Evolutionary conservation across 2,113 vertebrate species (phyloP).

Genomic region (Drymodes brunneopygia): DNA sequence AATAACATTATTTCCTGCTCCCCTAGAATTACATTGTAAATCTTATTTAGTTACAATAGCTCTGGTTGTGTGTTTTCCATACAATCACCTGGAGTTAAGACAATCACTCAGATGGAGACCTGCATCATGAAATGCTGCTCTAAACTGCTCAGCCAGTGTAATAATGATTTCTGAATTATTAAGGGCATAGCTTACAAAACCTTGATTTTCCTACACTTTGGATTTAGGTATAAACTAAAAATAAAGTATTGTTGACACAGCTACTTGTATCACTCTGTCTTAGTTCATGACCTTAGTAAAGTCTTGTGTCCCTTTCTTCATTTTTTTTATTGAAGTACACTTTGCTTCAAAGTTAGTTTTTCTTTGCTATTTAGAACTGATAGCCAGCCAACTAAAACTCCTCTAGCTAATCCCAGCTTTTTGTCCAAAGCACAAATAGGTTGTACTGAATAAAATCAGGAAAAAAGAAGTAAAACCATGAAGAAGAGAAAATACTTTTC

Average conservation of each 20-base stretch:
- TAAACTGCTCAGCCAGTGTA: neutral
- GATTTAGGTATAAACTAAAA: neutral
- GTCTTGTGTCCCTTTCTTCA: neutral
- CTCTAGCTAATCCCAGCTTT: neutral
- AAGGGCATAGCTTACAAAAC: neutral
- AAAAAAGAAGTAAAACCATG: neutral
- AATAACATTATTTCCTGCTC: neutral
- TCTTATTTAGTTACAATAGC: neutral
- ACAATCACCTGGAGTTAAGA: neutral
- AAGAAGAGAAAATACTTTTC: neutral
- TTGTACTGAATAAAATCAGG: neutral
- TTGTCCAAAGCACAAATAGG: neutral
- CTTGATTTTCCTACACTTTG: neutral
- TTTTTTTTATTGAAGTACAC: neutral
- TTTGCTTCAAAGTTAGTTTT: neutral
- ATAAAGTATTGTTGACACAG: neutral
- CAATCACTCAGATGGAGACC: neutral
- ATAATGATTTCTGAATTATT: neutral
- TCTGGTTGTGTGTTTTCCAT: neutral
- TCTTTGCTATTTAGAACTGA: neutral
- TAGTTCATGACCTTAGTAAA: neutral
- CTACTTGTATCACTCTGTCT: neutral
- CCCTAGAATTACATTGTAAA: neutral
- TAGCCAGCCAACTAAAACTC: neutral
- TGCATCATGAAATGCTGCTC: neutral